These are phyloP conservation scores for Mythimna impura DNA, from an alignment of 2,888 invertebrate species.

Conservation along the genomic window DNA sequence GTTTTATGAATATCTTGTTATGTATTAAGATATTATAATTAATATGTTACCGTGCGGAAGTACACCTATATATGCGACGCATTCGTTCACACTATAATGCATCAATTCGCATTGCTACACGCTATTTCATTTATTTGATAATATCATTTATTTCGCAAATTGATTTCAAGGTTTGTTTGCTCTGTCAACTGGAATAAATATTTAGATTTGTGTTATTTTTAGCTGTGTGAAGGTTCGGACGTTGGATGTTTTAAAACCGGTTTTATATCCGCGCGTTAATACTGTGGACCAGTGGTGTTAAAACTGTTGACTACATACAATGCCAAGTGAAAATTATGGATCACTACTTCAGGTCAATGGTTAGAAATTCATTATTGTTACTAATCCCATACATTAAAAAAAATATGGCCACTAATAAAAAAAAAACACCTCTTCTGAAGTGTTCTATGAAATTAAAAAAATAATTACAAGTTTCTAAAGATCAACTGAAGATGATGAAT, in stretches of 20 bases:
- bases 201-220: constrained; percentile 51
- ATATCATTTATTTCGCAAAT: constrained; percentile 46
- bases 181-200: constrained; percentile 53
- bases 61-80: constrained; percentile 20
- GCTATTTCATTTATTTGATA: constrained; percentile 52
- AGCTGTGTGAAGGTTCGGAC: constrained; percentile 32
- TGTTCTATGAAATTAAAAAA: neutral
- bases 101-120: constrained; percentile 53
- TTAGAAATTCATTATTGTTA: constrained; percentile 15
- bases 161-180: constrained; percentile 63
- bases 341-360: constrained; percentile 45
- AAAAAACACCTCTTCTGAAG: neutral
- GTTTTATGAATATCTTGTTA: too few relatives aligned
- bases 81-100: constrained; percentile 35
- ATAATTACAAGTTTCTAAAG: neutral
- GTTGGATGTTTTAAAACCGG: constrained; percentile 44
- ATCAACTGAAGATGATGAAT: neutral
- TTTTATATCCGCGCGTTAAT: constrained; percentile 32
- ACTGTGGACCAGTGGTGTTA: constrained; percentile 28
- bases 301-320: constrained; percentile 24
- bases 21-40: constrained; percentile 1
- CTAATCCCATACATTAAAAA: neutral
- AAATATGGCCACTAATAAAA: neutral
- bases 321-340: constrained; percentile 53
- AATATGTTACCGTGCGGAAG: constrained; percentile 19